Evolutionary conservation across 2,797 vertebrate genomes (phyloP).

Genomic region (Brachyalestes nurse): DNA sequence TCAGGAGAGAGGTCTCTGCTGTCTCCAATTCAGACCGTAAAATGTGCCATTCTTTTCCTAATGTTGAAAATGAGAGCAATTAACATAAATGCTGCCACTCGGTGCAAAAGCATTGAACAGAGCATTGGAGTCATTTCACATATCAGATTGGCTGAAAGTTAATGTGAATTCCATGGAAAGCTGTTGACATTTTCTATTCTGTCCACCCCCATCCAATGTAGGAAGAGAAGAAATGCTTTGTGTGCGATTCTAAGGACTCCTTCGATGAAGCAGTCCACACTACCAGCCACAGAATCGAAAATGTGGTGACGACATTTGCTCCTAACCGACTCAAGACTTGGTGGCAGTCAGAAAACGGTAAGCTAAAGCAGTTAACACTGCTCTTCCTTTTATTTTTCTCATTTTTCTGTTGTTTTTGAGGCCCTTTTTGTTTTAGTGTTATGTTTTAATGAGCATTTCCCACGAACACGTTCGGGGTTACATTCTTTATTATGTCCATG

Average conservation of each 20-base stretch:
- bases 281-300: conserved; percentile 89
- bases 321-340: conserved; percentile 95
- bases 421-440: background rate
- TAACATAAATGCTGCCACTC: conserved; percentile 22
- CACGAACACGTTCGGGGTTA: background rate
- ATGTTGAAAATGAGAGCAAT: background rate
- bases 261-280: conserved; percentile 79
- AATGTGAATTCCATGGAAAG: conserved; percentile 55
- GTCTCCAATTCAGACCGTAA: background rate
- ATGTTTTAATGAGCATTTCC: background rate
- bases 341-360: conserved; percentile 99
- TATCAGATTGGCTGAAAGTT: conserved; percentile 41
- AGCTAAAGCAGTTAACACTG: conserved; percentile 38
- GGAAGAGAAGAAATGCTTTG: conserved; percentile 98
- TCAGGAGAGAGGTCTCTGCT: conserved; percentile 13
- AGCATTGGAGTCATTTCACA: conserved; percentile 2
- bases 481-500: background rate
- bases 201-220: conserved; percentile 66
- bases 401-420: background rate
- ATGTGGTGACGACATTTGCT: conserved; percentile 93
- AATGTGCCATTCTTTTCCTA: conserved; percentile 6
- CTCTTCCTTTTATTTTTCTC: background rate
- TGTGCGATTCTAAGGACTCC: conserved; percentile 83
- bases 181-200: conserved; percentile 53
- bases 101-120: conserved; percentile 22